phyloP scores from a whole-genome alignment of 2,113 vertebrate genomes.

The Lepus timidus region DNA sequence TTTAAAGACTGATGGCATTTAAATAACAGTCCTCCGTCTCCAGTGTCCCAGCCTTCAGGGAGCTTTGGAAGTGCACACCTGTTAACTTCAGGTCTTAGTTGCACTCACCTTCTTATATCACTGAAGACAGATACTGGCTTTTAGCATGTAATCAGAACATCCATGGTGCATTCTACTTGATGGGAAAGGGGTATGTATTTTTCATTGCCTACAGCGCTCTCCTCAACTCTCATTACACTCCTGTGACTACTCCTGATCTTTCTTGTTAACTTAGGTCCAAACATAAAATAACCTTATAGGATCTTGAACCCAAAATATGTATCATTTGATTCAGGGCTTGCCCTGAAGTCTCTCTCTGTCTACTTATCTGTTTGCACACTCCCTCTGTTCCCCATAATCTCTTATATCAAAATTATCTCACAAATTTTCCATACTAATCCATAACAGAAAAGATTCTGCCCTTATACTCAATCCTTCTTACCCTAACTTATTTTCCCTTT shows the following conservation, averaged over 20 bases:
- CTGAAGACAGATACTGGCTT: neutral
- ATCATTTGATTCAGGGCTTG: neutral
- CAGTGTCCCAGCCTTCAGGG: fast-evolving
- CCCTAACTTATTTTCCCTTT: neutral
- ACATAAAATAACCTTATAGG: fast-evolving
- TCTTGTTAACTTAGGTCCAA: neutral
- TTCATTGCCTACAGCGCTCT: neutral
- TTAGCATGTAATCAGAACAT: neutral
- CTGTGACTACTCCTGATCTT: too few species aligned
- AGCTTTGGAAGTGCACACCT: neutral
- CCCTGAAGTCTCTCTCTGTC: neutral
- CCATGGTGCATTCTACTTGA: neutral
- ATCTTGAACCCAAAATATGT: fast-evolving
- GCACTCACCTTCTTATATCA: neutral
- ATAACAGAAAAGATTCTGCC: fast-evolving
- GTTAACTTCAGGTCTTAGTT: neutral
- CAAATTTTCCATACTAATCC: neutral
- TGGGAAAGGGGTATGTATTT: neutral
- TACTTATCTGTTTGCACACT: neutral
- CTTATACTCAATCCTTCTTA: neutral
- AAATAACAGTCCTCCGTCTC: neutral
- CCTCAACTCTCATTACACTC: neutral
- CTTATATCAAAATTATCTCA: neutral
- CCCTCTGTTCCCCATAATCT: neutral
- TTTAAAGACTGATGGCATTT: neutral